Conservation (phyloP, 2,888 invertebrate genomes). For the Suillia variegata region DNA sequence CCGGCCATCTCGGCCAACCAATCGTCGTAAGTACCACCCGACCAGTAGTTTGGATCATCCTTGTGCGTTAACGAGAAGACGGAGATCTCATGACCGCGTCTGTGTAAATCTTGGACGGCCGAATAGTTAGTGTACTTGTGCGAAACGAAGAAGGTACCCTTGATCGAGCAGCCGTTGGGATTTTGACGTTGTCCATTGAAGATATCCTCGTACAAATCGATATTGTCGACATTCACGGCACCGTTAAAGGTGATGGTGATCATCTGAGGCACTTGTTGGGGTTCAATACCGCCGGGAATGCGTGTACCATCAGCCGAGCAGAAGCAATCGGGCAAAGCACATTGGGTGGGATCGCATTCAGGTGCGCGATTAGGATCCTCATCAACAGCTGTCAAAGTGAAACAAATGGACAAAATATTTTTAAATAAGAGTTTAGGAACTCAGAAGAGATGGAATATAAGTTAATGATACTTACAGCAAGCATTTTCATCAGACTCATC, state of each 20-base stretch:
- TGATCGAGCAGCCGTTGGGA: slow-evolving; percentile 87
- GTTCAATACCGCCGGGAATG: slow-evolving; percentile 83
- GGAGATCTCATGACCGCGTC: slow-evolving; percentile 88
- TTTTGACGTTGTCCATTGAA: slow-evolving; percentile 85
- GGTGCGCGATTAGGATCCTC: slow-evolving; percentile 90
- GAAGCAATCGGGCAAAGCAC: slow-evolving; percentile 88
- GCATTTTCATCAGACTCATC: slow-evolving; percentile 95
- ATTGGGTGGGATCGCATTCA: slow-evolving; percentile 88
- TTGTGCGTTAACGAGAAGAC: slow-evolving; percentile 93
- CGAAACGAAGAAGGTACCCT: slow-evolving; percentile 89
- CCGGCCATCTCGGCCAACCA: slow-evolving; percentile 97
- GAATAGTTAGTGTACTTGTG: slow-evolving; percentile 94
- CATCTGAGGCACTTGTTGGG: slow-evolving; percentile 89
- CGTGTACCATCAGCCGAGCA: slow-evolving; percentile 91
- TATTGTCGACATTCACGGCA: slow-evolving; percentile 90
- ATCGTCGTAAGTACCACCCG: slow-evolving; percentile 83
- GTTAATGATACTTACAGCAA: slow-evolving; percentile 95
- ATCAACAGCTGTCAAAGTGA: slow-evolving; percentile 74
- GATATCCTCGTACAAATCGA: slow-evolving; percentile 87
- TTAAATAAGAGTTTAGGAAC: too few species aligned
- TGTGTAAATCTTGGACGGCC: slow-evolving; percentile 85
- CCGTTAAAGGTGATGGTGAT: slow-evolving; percentile 92
- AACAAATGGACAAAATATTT: neutral
- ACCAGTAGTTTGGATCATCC: slow-evolving; percentile 91
- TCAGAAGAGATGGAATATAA: too few species aligned